Evolutionary conservation across 2,888 invertebrate species (phyloP).

Genomic region (Apamea anceps): DNA sequence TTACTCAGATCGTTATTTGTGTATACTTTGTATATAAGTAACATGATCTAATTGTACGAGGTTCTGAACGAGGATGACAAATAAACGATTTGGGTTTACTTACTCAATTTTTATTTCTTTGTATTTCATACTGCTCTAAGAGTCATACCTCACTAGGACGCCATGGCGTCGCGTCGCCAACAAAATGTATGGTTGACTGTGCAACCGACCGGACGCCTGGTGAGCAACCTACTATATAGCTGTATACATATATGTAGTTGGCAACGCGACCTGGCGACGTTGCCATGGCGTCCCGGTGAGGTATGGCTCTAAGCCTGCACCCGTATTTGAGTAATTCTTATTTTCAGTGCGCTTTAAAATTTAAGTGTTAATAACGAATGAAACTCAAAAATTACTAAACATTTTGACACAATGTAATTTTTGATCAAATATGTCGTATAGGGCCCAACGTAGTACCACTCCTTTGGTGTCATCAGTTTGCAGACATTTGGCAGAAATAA

Average conservation of each 20-base stretch:
- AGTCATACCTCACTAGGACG: neutral
- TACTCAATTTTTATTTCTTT: neutral
- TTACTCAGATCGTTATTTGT: conserved; percentile 64
- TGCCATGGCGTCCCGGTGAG: no score
- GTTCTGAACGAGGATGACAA: conserved; percentile 37
- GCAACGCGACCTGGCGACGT: no score
- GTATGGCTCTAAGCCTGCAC: neutral
- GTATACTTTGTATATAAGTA: conserved; percentile 64
- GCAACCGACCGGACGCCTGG: neutral
- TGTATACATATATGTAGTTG: neutral
- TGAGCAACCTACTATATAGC: neutral
- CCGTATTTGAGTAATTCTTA: neutral
- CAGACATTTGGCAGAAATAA: neutral
- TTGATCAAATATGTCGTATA: neutral
- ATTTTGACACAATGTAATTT: neutral
- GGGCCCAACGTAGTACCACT: neutral
- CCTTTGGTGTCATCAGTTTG: neutral
- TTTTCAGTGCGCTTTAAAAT: neutral
- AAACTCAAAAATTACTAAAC: neutral
- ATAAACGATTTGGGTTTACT: conserved; percentile 42
- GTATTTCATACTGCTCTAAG: neutral
- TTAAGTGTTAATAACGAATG: neutral
- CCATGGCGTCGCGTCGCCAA: neutral
- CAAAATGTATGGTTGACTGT: neutral
- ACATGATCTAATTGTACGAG: conserved; percentile 54